Evolutionary conservation across 1,140 invertebrate genomes (phyloP).

Genomic region (Pseudoatta argentina): DNA sequence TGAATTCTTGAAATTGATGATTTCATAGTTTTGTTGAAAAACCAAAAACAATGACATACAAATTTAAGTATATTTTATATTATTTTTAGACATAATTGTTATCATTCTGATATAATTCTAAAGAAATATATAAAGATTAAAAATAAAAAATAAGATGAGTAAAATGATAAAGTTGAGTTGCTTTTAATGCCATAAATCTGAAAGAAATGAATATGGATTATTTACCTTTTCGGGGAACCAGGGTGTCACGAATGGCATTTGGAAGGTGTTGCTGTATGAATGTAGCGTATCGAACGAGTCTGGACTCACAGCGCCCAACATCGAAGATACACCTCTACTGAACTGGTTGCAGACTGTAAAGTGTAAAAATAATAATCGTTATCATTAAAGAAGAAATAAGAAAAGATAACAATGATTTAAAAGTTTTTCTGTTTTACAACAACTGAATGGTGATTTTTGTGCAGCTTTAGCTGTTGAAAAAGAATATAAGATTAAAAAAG

Average conservation of each 20-base stretch:
- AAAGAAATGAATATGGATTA: conserved; percentile 80
- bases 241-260: conserved; percentile 97
- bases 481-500: no score
- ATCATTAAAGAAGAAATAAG: neutral
- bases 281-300: conserved; percentile 98
- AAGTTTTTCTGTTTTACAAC: no score
- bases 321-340: conserved; percentile 94
- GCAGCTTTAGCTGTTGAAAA: no score
- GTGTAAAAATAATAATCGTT: conserved; percentile 41
- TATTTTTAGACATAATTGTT: neutral
- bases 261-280: conserved; percentile 98
- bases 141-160: neutral
- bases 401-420: neutral
- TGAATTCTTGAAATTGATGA: neutral
- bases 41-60: neutral
- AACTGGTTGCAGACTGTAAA: conserved; percentile 97
- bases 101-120: neutral
- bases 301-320: conserved; percentile 96
- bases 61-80: neutral
- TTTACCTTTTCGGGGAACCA: conserved; percentile 96
- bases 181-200: neutral
- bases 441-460: no score
- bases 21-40: neutral
- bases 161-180: neutral
- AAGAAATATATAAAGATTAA: conserved; percentile 10